These are phyloP conservation scores for Sterna hirundo DNA, from an alignment of 2,113 vertebrate species.

Conservation along the genomic window DNA sequence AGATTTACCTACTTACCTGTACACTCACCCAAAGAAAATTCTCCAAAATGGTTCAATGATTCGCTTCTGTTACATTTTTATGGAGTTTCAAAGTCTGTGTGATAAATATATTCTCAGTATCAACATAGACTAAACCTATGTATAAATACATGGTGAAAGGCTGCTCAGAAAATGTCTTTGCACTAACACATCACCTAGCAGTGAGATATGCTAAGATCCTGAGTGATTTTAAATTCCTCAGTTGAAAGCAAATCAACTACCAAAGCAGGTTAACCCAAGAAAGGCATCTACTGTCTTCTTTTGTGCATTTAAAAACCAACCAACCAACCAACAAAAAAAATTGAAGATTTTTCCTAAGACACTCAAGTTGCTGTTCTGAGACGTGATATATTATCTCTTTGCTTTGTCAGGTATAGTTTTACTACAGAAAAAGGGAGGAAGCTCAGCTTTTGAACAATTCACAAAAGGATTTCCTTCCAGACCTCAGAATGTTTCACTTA, in stretches of 20 bases:
- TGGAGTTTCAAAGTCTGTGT: background rate
- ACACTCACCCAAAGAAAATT: background rate
- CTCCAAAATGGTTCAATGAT: background rate
- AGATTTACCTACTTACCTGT: background rate
- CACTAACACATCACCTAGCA: background rate
- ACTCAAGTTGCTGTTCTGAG: background rate
- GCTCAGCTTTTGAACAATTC: background rate
- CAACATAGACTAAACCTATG: background rate
- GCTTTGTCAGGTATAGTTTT: background rate
- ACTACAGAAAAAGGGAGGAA: background rate
- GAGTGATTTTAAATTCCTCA: background rate
- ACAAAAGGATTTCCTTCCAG: background rate
- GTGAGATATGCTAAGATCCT: background rate
- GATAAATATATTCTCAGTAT: background rate
- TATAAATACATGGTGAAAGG: background rate
- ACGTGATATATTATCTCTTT: background rate
- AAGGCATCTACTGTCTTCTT: background rate
- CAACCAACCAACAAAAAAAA: fast-evolving
- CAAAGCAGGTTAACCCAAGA: background rate
- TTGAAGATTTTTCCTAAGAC: background rate
- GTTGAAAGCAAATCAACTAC: background rate
- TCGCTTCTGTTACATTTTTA: background rate
- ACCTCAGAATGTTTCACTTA: background rate
- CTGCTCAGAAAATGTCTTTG: background rate
- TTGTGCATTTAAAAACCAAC: background rate